A percentile compares a stretch with the other conserved stretches of the same genome.
These are phyloP conservation scores for Stictonetta naevosa DNA, from an alignment of 2,113 vertebrate species.

Conservation along the genomic window DNA sequence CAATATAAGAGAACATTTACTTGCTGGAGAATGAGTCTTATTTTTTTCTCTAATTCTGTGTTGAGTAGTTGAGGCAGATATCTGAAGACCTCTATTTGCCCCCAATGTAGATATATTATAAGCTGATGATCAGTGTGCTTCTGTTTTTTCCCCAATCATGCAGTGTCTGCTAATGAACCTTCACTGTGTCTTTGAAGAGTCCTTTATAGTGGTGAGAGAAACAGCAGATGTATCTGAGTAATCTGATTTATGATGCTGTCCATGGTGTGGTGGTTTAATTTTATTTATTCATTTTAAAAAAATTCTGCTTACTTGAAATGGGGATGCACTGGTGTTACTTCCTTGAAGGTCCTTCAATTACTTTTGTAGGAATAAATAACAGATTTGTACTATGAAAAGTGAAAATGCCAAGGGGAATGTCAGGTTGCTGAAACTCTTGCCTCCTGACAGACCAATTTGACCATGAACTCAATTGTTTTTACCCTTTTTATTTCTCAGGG, in stretches of 20 bases:
- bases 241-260: neutral
- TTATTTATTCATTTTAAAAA: neutral
- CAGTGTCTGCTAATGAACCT: neutral
- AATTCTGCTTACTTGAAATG: neutral
- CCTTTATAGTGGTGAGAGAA: neutral
- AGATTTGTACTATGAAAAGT: neutral
- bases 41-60: neutral
- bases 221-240: neutral
- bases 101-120: neutral
- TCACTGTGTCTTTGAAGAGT: neutral
- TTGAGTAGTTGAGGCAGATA: neutral
- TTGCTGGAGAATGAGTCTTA: neutral
- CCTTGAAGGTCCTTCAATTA: neutral
- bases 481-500: neutral
- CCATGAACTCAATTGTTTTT: neutral
- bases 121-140: neutral
- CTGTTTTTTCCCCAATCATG: neutral
- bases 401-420: neutral
- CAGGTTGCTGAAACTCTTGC: neutral
- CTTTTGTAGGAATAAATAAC: neutral
- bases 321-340: neutral
- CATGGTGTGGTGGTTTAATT: neutral
- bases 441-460: neutral
- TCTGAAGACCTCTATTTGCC: neutral
- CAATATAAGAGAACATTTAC: neutral